Evolutionary conservation across 2,888 invertebrate species (phyloP), one percentile per base, ranked within the genome.

Genomic region (Erebia aethiops): DNA sequence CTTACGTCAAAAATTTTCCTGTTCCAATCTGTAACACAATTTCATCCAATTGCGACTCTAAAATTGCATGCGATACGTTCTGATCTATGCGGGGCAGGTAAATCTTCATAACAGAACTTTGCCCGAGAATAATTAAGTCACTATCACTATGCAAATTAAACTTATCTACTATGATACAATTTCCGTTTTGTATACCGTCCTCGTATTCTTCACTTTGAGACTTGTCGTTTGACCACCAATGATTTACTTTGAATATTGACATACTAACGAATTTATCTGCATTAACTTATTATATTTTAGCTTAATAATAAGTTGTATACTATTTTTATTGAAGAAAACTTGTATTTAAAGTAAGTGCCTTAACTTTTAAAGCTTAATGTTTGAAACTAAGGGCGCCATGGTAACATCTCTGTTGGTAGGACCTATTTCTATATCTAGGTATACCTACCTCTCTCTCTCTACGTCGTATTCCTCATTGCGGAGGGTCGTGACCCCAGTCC

Each of bases 181-280:
- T 87, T 76, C 96, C 95, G 88, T 95, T 96, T 79, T 95, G 94
- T 60, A 93, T 82, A 14, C 95, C 95, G 60, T 89, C 87, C 76
- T 92, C 94, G 51, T 85, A 82, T 62, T 91, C 89, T 18, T 95
- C 96, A 80, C 87, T 85, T 79, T 93, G 92, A 4, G 90, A 78
- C 75, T 96, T 96, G 66, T 95, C 94, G 14, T 96, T 96, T 18
- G 96, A 94, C 98, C 99, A 99, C 96, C 98, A 97, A 80, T 97
- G 96, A 82, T 97, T 95, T 11, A 97, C 95, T 94, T 98, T 98
- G 85, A 99, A 99, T 80, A 99, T 92, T 2, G 99, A 99, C 99
- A 99, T 72, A 18, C 70, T 11, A 18, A 11, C 18, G 49, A 43
- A 46, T 43, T 67, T 35, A 1, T 11, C 16, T 54, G 61, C n/a